Evolutionary conservation across 2,888 invertebrate species (phyloP), one percentile per base, ranked within the genome.

Genomic region (Rotaria socialis): DNA sequence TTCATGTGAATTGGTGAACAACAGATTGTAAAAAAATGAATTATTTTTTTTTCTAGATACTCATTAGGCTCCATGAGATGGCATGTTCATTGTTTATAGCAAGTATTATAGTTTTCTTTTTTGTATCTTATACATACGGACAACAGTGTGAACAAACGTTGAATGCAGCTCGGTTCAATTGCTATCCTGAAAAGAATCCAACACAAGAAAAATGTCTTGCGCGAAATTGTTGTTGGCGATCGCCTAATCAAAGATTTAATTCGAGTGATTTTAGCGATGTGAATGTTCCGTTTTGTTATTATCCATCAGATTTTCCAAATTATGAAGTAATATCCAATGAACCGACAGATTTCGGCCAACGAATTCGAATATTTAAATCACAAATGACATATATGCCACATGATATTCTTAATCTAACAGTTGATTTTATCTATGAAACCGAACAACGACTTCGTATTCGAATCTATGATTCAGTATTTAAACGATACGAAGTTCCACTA

Each of bases 171-270:
- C 52, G 86, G 5, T 86, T 86, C 58, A 80, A 86, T 85, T 86
- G 86, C 52, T 75, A 43, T 75, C 85, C 86, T 8, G 86, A 86
- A n/a, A 41, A 27, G 16, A 58, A 56, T 22, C 41, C 85, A 47
- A 75, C 80, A 22, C 22, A 75, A 52, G 75, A 75, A 27, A 56
- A 47, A 27, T 86, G 86, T 35, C 47, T 50, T 52, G 16, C 41
- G 6, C 85, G 86, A 56, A 85, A 85, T 11, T 86, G 86, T 84
- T 86, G 86, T 58, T 86, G 86, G 86, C 67, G 75, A 50, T 50
- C 52, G 35, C 86, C 86, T 47, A 7, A 10, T 2, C 3, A 22
- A 52, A 6, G 8, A 52, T 50, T 14, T 50, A 50, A 50, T 50
- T 50, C 4, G 10, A 50, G 10, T 50, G 2, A 50, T 50, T 8